A percentile compares a stretch with the other conserved stretches of the same genome.
Conservation (phyloP, 1,140 invertebrate species). For the Theocolax elegans region DNA sequence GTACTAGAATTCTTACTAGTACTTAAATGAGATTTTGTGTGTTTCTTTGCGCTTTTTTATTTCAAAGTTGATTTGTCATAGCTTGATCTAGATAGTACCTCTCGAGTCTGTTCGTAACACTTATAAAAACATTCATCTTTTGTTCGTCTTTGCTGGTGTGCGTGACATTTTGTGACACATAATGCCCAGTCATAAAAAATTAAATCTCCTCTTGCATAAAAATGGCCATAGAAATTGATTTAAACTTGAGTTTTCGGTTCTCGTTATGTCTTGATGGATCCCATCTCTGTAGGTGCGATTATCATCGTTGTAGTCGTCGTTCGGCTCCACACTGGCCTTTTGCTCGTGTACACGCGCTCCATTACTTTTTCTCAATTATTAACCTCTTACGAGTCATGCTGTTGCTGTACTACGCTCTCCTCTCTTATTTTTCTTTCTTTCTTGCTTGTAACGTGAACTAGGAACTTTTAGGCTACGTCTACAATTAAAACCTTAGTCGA, state of each 20-base stretch:
- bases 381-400: constrained; percentile 3
- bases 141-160: constrained; percentile 82
- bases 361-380: too few species aligned
- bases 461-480: constrained; percentile 15
- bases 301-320: too few species aligned
- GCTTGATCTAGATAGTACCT: constrained; percentile 79
- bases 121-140: constrained; percentile 90
- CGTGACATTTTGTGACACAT: constrained; percentile 68
- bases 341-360: too few species aligned
- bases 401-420: neutral
- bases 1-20: constrained; percentile 33
- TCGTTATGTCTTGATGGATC: constrained; percentile 91
- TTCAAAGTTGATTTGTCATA: constrained; percentile 61
- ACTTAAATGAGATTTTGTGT: constrained; percentile 39
- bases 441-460: neutral
- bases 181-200: constrained; percentile 90
- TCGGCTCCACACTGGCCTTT: neutral
- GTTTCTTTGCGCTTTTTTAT: constrained; percentile 50
- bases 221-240: constrained; percentile 98
- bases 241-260: constrained; percentile 96
- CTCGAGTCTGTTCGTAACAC: constrained; percentile 93
- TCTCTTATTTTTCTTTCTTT: neutral
- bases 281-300: constrained; percentile 74
- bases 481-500: too few species aligned
- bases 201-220: constrained; percentile 97